Evolutionary conservation across 2,888 invertebrate species (phyloP).

Genomic region (Epistrophella euchroma): DNA sequence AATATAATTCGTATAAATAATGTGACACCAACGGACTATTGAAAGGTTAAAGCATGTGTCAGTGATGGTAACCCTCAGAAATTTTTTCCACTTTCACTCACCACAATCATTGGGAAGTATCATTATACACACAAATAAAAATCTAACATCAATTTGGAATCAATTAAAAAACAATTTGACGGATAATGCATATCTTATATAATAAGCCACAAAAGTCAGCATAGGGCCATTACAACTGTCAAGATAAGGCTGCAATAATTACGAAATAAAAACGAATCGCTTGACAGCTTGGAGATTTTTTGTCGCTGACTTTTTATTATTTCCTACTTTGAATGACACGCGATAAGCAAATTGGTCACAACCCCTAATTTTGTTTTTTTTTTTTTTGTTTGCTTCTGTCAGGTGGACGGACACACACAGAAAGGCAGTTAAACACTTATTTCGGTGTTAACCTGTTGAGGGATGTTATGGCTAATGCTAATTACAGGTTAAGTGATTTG

Average conservation of each 20-base stretch:
- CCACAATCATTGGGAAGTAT: conserved; percentile 17
- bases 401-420: conserved; percentile 62
- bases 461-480: conserved; percentile 68
- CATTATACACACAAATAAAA: conserved; percentile 38
- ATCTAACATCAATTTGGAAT: conserved; percentile 68
- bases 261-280: conserved; percentile 50
- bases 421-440: conserved; percentile 4
- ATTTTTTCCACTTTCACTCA: conserved; percentile 15
- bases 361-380: conserved; percentile 48
- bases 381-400: conserved; percentile 11
- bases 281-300: conserved; percentile 60
- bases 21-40: neutral
- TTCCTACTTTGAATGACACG: conserved; percentile 72
- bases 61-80: neutral
- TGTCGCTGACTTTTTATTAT: conserved; percentile 73
- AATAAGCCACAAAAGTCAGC: conserved; percentile 49
- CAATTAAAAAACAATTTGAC: conserved; percentile 74
- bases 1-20: too few species aligned
- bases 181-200: conserved; percentile 27
- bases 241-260: conserved; percentile 69
- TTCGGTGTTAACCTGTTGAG: conserved; percentile 73
- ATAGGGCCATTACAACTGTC: conserved; percentile 65
- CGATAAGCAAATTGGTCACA: conserved; percentile 74
- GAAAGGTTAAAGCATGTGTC: neutral
- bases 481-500: conserved; percentile 70